Evolutionary conservation across 2,797 vertebrate genomes (phyloP), one percentile per base, ranked within the genome.

Genomic region (Schizopygopsis pylzovi): DNA sequence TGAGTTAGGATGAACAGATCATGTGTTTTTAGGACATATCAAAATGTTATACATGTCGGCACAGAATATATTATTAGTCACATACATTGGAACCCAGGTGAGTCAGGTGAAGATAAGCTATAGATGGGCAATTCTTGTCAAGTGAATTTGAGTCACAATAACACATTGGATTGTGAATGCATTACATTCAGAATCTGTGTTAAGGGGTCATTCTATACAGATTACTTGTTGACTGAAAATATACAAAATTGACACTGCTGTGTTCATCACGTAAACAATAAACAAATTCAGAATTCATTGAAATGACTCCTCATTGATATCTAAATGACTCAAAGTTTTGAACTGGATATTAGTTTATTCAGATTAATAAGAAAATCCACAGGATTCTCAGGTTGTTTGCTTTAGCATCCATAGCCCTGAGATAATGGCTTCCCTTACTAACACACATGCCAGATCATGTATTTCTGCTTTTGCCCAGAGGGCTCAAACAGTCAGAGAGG

Each of bases 401-500:
- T 11, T 47, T 81, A 41, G 56, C 78, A 65, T 85, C 56, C 78
- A 75, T 75, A 81, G 45, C 59, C 37, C 45, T 81, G 68, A 67
- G 70, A 81, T 85, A 45, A 75, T n/a, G 33, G 78, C 68, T 75
- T 37, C 37, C 15, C 28, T 63, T 63, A 59, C 25, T n/a, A 37
- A 72, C 56, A 75, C 78, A 13, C 78, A 85, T 49, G 70, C 45
- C 79, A 75, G 56, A 43, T 81, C 78, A 75, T 67, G 84, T n/a
- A 65, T 65, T 65, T 77, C 41, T 52, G 22, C 28, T 67, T 73
- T 75, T 75, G 59, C 56, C 84, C n/a, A 13, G 65, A 65, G n/a
- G 84, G 70, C 43, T 52, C 78, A 73, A 85, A 85, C 84, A 43
- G 84, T 85, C 78, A 49, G 70, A 73, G 67, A 81, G 68, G 68